A percentile compares a stretch with the other conserved stretches of the same genome.
These are phyloP conservation scores for Merops nubicus DNA, from an alignment of 2,113 vertebrate genomes.

Conservation along the genomic window DNA sequence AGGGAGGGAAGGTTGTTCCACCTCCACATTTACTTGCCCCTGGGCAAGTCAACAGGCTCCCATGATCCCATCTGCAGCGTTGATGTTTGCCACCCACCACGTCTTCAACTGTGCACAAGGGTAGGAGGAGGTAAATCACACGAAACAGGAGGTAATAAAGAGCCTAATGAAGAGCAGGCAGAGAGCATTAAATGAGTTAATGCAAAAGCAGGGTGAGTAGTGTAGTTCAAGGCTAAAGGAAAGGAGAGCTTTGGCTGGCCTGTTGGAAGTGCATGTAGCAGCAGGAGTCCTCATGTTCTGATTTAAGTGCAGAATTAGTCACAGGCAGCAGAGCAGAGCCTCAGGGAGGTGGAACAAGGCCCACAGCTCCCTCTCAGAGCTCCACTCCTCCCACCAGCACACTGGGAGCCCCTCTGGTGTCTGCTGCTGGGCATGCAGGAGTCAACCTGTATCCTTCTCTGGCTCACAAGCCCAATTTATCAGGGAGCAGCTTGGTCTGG, in stretches of 20 bases:
- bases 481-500: neutral
- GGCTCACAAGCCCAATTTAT: neutral
- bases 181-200: neutral
- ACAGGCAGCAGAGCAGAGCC: neutral
- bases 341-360: neutral
- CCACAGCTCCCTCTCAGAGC: neutral
- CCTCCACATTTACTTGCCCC: accelerated
- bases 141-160: neutral
- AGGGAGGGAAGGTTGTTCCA: neutral
- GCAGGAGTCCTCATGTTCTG: neutral
- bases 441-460: neutral
- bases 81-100: neutral
- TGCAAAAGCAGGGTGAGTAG: neutral
- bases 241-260: neutral
- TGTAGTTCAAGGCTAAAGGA: neutral
- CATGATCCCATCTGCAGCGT: accelerated
- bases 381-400: neutral
- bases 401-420: neutral
- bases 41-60: neutral
- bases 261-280: neutral
- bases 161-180: neutral
- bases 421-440: neutral
- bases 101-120: neutral
- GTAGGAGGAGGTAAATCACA: neutral
- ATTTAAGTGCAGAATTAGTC: neutral